Evolutionary conservation across 2,113 vertebrate genomes (phyloP), one percentile per base, ranked within the genome.

Genomic region (Cyanoderma ruficeps): DNA sequence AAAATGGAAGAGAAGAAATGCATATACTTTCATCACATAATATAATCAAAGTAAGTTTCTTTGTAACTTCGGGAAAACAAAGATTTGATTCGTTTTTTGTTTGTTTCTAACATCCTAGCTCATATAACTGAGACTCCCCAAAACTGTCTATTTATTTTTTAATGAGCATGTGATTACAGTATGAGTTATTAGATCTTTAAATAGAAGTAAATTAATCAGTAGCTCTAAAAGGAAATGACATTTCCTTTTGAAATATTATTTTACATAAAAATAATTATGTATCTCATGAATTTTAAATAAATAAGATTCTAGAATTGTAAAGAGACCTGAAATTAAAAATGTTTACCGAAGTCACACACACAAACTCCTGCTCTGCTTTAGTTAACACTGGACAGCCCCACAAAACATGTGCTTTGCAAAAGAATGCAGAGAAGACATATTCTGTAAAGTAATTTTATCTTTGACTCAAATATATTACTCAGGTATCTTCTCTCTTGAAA

Each of bases 131-230:
- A 1, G 3, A 86, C 39, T 92, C 79, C 47, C 33, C 46, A 70
- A 41, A 93, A 91, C 17, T 28, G 50, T 47, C 70, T 90, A 52
- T 90, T 96, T 94, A 87, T 90, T 97, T 95, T 57, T 69, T 94
- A 83, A 94, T 70, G 44, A 93, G 53, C 76, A 21, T 50, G 15
- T 94, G 75, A 95, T 91, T 85, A 94, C 0, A 1, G 35, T 88
- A 72, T 70, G 75, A 93, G 41, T 85, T 95, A 94, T 87, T 91
- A 85, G 25, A 59, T 47, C 85, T 91, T 84, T 79, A 81, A 95
- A 83, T 50, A 94, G 57, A 93, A 87, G n/a, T 33, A 89, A 24
- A 94, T 91, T 90, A 96, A 97, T 96, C 82, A 85, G 82, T 49
- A 76, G 47, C 31, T 80, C 87, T 63, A 74, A 88, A 91, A 88